Evolutionary conservation across 2,888 invertebrate species (phyloP), one percentile per base, ranked within the genome.

Genomic region (Lymantria monacha): DNA sequence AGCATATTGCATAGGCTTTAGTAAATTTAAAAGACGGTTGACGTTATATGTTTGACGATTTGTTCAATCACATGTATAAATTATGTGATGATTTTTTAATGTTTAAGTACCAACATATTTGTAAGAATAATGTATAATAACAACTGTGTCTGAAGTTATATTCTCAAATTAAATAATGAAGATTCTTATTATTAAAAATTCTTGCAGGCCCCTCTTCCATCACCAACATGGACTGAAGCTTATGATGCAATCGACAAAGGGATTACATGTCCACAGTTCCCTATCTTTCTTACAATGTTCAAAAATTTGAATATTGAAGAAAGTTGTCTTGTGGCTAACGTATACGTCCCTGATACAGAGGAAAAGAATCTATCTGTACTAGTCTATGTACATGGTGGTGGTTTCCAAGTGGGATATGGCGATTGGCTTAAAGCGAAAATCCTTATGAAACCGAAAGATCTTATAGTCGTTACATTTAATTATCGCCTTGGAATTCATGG

Each of bases 311-410:
- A 2, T 3, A 55, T 61, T 48, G 63, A 67, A 44, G 85, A 86
- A 51, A 76, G 87, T 50, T 88, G 87, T 51, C 72, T 88, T 2
- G 67, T 81, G 22, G 68, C 82, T 5, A 88, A 80, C 56, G 70
- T 88, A 5, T 84, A 72, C 43, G 76, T 79, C 0, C 83, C 85
- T 3, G 69, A 78, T 33, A 78, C 75, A 31, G 48, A 57, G 38
- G 62, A 66, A 31, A 65, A 47, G 3, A 69, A 74, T 15, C 53
- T 81, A 5, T 81, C 91, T 3, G 91, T 91, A 0, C 55, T 90
- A 31, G 81, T 91, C 9, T 68, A 74, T 43, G 69, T 91, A 1
- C 92, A 91, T 44, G 89, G 89, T 12, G 91, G 91, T 9, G 86
- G 74, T 1, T 90, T 76, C 51, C 69, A 81, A 60, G 41, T 72